Evolutionary conservation across 2,888 invertebrate genomes (phyloP).

Genomic region (Pristionchus mayeri): DNA sequence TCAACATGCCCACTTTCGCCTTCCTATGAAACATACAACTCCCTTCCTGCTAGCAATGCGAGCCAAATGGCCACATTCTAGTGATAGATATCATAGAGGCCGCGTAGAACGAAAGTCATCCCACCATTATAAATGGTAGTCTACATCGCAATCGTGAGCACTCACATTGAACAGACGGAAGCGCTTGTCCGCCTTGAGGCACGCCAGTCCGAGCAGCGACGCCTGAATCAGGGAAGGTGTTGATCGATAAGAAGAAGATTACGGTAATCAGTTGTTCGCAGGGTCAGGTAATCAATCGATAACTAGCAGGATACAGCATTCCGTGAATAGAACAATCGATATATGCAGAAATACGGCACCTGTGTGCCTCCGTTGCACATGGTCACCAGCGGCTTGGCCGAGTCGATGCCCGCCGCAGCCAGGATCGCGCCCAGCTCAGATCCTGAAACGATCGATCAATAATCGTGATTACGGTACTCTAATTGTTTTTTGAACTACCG

Average conservation of each 20-base stretch:
- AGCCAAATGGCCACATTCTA: too few relatives aligned
- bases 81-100: too few relatives aligned
- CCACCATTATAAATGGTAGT: too few relatives aligned
- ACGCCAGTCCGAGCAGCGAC: constrained; percentile 20
- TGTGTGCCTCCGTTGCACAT: constrained; percentile 70
- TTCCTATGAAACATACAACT: too few relatives aligned
- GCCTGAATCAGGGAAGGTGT: constrained; percentile 5
- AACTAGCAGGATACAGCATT: too few relatives aligned
- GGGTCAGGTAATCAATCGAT: too few relatives aligned
- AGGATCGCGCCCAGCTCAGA: neutral
- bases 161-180: constrained; percentile 45
- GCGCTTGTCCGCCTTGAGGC: constrained; percentile 2
- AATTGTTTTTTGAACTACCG: neutral
- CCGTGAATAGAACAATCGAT: neutral
- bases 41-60: too few relatives aligned
- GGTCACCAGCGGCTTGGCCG: constrained; percentile 57
- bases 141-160: neutral
- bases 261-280: too few relatives aligned
- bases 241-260: neutral
- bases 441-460: neutral
- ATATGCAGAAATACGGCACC: neutral
- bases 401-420: constrained; percentile 49
- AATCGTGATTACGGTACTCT: neutral
- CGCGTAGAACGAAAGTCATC: too few relatives aligned
- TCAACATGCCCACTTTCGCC: too few relatives aligned